Percentiles rank a stretch among this genome's conserved stretches.
Evolutionary conservation across 2,888 invertebrate genomes (phyloP).

Genomic region (Coremacera marginata): DNA sequence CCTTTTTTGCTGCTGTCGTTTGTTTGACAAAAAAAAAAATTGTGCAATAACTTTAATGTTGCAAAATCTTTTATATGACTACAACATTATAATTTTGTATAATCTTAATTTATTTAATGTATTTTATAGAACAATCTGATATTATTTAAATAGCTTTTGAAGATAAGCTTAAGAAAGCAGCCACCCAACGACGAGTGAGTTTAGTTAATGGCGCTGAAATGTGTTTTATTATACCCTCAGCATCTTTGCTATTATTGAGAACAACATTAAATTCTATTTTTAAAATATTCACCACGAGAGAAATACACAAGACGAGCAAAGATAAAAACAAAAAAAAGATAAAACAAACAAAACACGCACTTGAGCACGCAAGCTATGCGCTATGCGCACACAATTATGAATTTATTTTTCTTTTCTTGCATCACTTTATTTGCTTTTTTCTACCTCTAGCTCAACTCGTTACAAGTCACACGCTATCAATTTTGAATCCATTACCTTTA

Average conservation of each 20-base stretch:
- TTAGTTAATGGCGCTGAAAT: neutral
- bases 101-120: neutral
- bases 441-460: neutral
- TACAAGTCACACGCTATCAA: conserved; percentile 19
- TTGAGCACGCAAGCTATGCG: neutral
- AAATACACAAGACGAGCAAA: neutral
- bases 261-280: conserved; percentile 30
- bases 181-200: neutral
- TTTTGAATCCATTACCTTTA: conserved; percentile 18
- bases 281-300: conserved; percentile 34
- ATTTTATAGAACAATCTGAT: neutral
- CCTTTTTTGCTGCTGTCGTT: too few species aligned
- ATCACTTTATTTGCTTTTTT: neutral
- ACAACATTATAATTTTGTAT: neutral
- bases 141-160: neutral
- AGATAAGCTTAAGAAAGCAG: neutral
- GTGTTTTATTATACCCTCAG: neutral
- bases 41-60: too few species aligned
- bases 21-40: too few species aligned
- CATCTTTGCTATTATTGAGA: neutral
- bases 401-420: neutral
- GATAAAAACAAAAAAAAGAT: conserved; percentile 11
- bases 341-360: conserved; percentile 5
- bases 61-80: too few species aligned
- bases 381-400: neutral